Evolutionary conservation across 1,140 invertebrate genomes (phyloP), one percentile per base, ranked within the genome.

Genomic region (Orchesella cincta): DNA sequence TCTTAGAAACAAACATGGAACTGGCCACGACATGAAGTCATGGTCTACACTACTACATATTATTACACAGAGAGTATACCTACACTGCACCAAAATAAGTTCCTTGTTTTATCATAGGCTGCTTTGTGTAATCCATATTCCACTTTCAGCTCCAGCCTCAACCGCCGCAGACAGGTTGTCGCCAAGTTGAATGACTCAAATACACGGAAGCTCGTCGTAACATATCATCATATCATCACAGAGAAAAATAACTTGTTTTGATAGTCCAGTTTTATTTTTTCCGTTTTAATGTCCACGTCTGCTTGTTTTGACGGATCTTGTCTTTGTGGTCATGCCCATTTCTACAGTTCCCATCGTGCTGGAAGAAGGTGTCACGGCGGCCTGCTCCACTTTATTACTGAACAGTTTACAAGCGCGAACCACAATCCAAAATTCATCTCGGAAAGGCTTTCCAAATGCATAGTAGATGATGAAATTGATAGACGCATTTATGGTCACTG

Each of bases 381-480:
- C 39, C 20, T 46, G 39, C 20, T 46, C 39, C 8, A 67, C 31
- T 31, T 67, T 67, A 31, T 67, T 31, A n/a, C 62, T 8, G 23
- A 29, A 67, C 31, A 67, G 33, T 12, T 67, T 67, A 29, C 62
- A 67, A 8, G 8, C 2, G 31, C 31, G 14, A 29, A 67, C 2
- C 28, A 67, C 1, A 16, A 5, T 67, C 62, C 62, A 67, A 67
- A 67, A 67, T 29, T 67, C 62, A 31, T 67, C 23, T 29, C 62
- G 26, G 33, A 67, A 67, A 8, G 62, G 33, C 12, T 67, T 67
- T 67, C 62, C 62, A 33, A 29, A 33, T 12, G 23, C 23, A 23
- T 31, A 67, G 31, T 67, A 67, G 5, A 67, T 31, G 5, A 67
- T 31, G 33, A 67, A 67, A 29, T 67, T 67, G 8, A 67, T 67